phyloP scores from a whole-genome alignment of 1,140 invertebrate species.

The Drosophila obscura region DNA sequence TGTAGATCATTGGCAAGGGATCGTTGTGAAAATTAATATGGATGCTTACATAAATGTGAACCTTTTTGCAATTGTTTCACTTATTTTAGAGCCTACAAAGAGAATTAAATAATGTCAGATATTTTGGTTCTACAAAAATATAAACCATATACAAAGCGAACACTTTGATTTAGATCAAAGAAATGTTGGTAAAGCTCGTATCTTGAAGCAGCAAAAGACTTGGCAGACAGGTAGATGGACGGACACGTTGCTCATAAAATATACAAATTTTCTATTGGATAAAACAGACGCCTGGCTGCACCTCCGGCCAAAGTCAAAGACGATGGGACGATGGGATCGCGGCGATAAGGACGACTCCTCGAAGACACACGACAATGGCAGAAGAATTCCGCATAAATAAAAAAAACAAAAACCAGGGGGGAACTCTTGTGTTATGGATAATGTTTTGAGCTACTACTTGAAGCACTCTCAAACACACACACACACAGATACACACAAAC shows the following conservation, averaged over 20 bases:
- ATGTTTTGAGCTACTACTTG: conserved; percentile 43
- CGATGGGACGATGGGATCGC: conserved; percentile 51
- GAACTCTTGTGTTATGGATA: conserved; percentile 40
- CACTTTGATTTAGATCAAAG: no score
- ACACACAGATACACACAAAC: conserved; percentile 5
- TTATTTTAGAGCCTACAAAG: no score
- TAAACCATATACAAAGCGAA: no score
- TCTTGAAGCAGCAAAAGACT: no score
- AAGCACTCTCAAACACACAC: conserved; percentile 1
- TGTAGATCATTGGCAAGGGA: no score
- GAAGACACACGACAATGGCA: conserved; percentile 39
- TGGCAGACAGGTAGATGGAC: no score
- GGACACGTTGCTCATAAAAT: conserved; percentile 28
- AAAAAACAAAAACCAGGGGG: conserved; percentile 18
- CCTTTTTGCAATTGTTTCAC: no score
- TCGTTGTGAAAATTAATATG: no score
- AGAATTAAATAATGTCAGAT: no score
- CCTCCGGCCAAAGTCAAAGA: conserved; percentile 36
- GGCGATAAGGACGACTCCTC: conserved; percentile 29
- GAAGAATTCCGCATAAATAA: conserved; percentile 50
- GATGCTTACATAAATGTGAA: no score
- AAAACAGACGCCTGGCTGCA: conserved; percentile 20
- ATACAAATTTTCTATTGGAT: conserved; percentile 42
- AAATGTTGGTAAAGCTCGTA: not conserved
- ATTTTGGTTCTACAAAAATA: no score